Conservation (phyloP, 2,113 vertebrate species). For the Pseudolaguvia tuberculata region DNA sequence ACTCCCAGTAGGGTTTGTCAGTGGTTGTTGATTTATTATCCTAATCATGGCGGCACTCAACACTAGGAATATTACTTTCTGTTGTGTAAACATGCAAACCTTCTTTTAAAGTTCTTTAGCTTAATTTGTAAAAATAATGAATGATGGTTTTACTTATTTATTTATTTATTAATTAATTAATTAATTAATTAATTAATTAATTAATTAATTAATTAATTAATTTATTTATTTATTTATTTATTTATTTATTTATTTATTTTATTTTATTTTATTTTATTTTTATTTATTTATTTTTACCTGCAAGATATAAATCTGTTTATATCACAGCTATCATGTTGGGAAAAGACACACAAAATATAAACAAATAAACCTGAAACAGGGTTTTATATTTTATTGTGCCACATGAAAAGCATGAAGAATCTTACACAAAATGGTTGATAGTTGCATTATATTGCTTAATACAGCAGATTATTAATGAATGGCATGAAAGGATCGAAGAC, state of each 20-base stretch:
- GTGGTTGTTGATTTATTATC: constrained; percentile 15
- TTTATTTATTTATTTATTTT: too few species aligned
- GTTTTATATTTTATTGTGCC: not conserved
- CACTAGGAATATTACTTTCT: not conserved
- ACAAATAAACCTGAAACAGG: not conserved
- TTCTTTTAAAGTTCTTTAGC: not conserved
- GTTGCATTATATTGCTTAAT: too few species aligned
- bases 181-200: too few species aligned
- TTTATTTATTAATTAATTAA: too few species aligned
- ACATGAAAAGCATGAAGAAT: not conserved
- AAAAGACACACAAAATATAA: not conserved
- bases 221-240: too few species aligned
- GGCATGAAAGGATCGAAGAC: not conserved
- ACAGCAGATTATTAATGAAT: too few species aligned
- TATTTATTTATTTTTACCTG: too few species aligned
- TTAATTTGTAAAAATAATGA: not conserved
- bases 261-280: too few species aligned
- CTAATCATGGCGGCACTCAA: constrained; percentile 62
- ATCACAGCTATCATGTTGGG: not conserved
- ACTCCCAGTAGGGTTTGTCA: constrained; percentile 15
- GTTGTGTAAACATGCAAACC: not conserved
- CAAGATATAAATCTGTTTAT: not conserved
- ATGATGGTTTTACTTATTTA: too few species aligned
- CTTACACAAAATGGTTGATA: too few species aligned
- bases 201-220: too few species aligned